phyloP scores from a whole-genome alignment of 2,888 invertebrate species.

The Xanthia togata region DNA sequence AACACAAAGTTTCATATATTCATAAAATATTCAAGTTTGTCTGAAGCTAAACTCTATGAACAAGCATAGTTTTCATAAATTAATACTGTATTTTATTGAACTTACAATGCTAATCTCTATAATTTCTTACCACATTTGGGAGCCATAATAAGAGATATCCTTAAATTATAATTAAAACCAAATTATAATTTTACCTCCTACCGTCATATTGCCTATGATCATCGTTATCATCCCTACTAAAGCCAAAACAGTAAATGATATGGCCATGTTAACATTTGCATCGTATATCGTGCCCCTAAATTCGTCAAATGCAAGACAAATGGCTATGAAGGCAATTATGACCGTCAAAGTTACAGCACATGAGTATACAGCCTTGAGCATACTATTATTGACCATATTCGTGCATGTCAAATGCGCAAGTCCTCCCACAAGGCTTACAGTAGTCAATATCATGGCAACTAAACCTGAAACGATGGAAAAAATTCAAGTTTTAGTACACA shows the following conservation, averaged over 20 bases:
- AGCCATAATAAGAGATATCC: background rate
- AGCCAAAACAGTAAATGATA: conserved; percentile 72
- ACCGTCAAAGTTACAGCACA: conserved; percentile 72
- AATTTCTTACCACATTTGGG: background rate
- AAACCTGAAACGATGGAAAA: conserved; percentile 74
- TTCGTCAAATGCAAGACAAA: conserved; percentile 72
- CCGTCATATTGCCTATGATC: conserved; percentile 59
- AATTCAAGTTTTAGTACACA: background rate
- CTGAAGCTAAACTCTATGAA: conserved; percentile 9
- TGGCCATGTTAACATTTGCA: conserved; percentile 69
- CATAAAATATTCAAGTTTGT: conserved; percentile 61
- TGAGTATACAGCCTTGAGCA: conserved; percentile 69
- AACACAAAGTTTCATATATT: conserved; percentile 61
- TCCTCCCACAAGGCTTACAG: conserved; percentile 77
- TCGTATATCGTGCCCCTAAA: conserved; percentile 57
- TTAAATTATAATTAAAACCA: conserved; percentile 5
- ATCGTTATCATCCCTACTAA: conserved; percentile 72
- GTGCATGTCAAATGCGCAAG: conserved; percentile 69
- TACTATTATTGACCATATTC: conserved; percentile 23
- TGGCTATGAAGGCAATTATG: conserved; percentile 70
- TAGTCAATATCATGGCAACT: conserved; percentile 75
- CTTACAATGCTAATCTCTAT: background rate
- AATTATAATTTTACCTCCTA: conserved; percentile 3
- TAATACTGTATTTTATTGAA: background rate
- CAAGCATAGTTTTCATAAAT: background rate